Evolutionary conservation across 2,888 invertebrate genomes (phyloP).

Genomic region (Mythimna lalbum): DNA sequence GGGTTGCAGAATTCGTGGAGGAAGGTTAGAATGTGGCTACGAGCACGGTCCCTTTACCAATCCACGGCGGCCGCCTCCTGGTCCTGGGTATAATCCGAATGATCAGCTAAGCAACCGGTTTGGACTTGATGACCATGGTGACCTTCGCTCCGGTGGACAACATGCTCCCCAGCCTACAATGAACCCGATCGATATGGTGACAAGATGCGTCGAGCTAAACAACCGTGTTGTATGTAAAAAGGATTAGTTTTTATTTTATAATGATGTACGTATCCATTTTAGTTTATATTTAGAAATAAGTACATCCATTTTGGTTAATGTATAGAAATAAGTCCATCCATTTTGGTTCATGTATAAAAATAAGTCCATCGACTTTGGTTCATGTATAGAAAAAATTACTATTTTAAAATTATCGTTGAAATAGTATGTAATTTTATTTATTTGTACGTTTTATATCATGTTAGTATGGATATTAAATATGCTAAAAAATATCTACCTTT

Average conservation of each 20-base stretch:
- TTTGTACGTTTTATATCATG: not conserved
- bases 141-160: not conserved
- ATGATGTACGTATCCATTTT: conserved; percentile 7
- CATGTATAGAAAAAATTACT: not conserved
- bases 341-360: not conserved
- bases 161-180: conserved; percentile 2
- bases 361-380: not conserved
- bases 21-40: conserved; percentile 84
- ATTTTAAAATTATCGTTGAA: not conserved
- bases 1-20: conserved; percentile 77
- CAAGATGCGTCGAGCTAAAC: conserved; percentile 40
- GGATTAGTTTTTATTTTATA: not conserved
- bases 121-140: no score
- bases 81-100: conserved; percentile 28
- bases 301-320: conserved; percentile 10
- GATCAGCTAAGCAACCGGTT: not conserved
- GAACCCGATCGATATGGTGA: conserved; percentile 15
- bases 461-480: not conserved
- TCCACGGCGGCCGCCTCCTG: conserved; percentile 63
- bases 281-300: not conserved
- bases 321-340: no score
- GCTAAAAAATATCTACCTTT: not conserved
- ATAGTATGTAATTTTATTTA: conserved; percentile 11
- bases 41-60: conserved; percentile 71
- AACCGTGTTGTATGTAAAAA: conserved; percentile 46